Evolutionary conservation across 64 coral and sea anemone genomes (phyloP), one percentile per base, ranked within the genome.

Genomic region (Stylophora pistillata): DNA sequence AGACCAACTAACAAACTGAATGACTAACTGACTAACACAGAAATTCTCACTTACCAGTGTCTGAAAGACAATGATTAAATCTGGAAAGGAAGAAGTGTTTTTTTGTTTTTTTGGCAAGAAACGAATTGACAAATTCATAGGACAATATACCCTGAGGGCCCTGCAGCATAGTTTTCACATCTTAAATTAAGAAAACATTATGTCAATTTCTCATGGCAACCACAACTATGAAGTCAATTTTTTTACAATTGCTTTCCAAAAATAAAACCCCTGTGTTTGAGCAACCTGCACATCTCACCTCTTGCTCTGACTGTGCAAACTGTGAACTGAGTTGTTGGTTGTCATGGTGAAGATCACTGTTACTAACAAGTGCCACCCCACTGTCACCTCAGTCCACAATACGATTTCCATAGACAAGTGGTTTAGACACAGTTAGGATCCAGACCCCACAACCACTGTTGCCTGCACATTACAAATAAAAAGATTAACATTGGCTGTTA

Each of bases 271-370:
- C 37, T 47, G 37, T 47, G 37, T 47, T 47, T 47, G 37, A 47
- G 37, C 37, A 47, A 47, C 37, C 10, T 26, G n/a, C 13, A 31
- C 5, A 15, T 3, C 80, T 84, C 23, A 84, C 80, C 80, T 98
- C 96, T 75, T 98, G 96, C 28, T 98, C 96, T 73, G 91, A 91
- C 55, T 98, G 96, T 55, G 85, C 30, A 64, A 98, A 94, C 53
- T 94, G 96, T 56, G 96, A 92, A 71, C 87, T 98, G 15, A 98
- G 96, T 58, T 98, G 93, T 63, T 98, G 96, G 77, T 98, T 98
- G 74, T 95, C 93, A 74, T 94, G 93, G 69, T 85, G 86, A 74
- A 92, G 78, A 34, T 98, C 96, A 37, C 79, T 94, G 57, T 91
- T 95, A 64, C 93, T 95, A n/a, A 98, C 96, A 64, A 98, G 95